Percentiles rank a stretch among this genome's conserved stretches.
Conservation (phyloP, 2,113 vertebrate genomes). For the Rissa tridactyla region DNA sequence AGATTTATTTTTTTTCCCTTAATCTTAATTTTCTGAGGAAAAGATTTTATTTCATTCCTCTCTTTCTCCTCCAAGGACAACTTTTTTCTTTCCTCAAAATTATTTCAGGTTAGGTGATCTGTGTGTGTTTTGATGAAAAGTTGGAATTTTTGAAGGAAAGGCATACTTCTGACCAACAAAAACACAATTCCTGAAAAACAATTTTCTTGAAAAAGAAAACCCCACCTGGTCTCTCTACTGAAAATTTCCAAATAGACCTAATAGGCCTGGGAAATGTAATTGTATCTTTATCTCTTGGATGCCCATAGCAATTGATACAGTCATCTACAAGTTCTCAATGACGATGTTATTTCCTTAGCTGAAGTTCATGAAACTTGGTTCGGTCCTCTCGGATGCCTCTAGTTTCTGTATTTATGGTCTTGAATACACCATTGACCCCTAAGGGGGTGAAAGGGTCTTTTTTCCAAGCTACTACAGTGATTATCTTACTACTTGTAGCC, state of each 20-base stretch:
- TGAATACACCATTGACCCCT: background rate
- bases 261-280: background rate
- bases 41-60: background rate
- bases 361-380: background rate
- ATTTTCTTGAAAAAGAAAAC: background rate
- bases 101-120: background rate
- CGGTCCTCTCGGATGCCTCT: background rate
- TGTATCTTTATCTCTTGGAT: background rate
- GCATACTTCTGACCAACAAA: background rate
- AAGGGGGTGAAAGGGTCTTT: background rate
- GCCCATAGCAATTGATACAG: background rate
- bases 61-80: background rate
- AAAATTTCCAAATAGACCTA: background rate
- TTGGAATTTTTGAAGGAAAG: background rate
- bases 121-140: background rate
- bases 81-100: background rate
- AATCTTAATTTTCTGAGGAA: background rate
- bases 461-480: background rate
- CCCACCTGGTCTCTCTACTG: accelerated
- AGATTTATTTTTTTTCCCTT: background rate
- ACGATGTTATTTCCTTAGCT: background rate
- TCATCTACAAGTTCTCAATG: background rate
- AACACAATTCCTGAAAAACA: background rate
- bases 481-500: background rate
- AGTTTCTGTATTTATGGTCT: background rate